Percentiles rank a stretch among this genome's conserved stretches.
Conservation (phyloP, 2,888 invertebrate genomes). For the Metacarcinus magister region DNA sequence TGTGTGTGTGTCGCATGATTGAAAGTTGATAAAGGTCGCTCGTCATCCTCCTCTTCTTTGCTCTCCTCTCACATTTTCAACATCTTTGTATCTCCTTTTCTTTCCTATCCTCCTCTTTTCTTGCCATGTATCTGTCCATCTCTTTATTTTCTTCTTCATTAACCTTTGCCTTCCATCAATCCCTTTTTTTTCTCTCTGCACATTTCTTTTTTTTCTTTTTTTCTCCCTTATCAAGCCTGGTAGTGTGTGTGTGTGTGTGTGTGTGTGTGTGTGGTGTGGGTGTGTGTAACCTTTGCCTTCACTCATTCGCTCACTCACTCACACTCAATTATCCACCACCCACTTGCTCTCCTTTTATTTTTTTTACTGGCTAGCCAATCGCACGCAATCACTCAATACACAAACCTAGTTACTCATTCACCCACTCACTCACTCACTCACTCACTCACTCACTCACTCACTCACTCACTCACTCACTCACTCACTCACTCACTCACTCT, state of each 20-base stretch:
- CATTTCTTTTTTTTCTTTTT: background rate
- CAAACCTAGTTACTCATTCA: background rate
- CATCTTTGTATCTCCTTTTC: background rate
- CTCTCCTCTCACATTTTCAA: background rate
- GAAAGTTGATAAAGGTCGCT: no score
- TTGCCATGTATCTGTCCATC: no score
- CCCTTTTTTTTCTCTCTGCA: background rate
- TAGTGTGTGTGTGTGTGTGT: no score
- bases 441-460: background rate
- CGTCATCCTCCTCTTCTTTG: background rate
- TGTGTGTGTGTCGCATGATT: no score
- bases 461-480: background rate
- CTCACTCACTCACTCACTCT: background rate
- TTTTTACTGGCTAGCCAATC: no score
- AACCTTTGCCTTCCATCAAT: background rate
- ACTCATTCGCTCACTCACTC: no score
- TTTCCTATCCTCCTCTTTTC: background rate
- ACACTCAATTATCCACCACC: no score
- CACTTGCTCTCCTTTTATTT: no score
- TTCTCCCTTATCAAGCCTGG: background rate
- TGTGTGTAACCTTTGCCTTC: no score
- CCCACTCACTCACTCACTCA: background rate
- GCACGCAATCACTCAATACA: background rate
- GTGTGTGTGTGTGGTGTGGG: no score
- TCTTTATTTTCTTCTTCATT: background rate